A percentile compares a stretch with the other conserved stretches of the same genome.
These are phyloP conservation scores for Hybos culiciformis DNA, from an alignment of 2,888 invertebrate species.

Conservation along the genomic window DNA sequence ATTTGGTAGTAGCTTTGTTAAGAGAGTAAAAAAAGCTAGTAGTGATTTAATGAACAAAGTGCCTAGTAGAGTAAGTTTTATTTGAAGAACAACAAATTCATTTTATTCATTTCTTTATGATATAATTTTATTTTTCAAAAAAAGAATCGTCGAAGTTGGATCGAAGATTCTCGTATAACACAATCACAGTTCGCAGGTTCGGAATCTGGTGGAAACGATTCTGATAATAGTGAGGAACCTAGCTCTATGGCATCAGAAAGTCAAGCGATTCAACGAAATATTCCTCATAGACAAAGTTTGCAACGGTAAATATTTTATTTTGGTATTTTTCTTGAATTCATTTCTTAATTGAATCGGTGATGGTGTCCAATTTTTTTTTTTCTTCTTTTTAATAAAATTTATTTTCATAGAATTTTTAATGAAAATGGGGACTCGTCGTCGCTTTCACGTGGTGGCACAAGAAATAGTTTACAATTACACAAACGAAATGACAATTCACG, in stretches of 20 bases:
- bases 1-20: constrained; percentile 75
- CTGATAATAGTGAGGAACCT: constrained; percentile 63
- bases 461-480: constrained; percentile 42
- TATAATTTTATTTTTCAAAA: constrained; percentile 7
- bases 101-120: neutral
- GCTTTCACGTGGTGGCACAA: constrained; percentile 44
- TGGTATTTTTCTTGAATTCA: constrained; percentile 12
- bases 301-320: constrained; percentile 35
- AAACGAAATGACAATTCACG: constrained; percentile 37
- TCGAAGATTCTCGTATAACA: constrained; percentile 53
- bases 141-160: constrained; percentile 58
- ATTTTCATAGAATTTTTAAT: constrained; percentile 32
- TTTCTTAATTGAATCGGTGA: neutral
- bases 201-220: constrained; percentile 61
- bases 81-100: neutral
- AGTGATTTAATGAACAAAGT: constrained; percentile 76
- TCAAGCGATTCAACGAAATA: constrained; percentile 35
- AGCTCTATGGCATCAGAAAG: constrained; percentile 38
- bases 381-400: constrained; percentile 19
- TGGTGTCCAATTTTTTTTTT: constrained; percentile 14
- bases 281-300: constrained; percentile 41
- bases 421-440: constrained; percentile 46
- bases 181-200: constrained; percentile 54
- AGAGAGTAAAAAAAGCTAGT: constrained; percentile 73
- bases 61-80: constrained; percentile 46